Evolutionary conservation across 1,140 invertebrate species (phyloP), one percentile per base, ranked within the genome.

Genomic region (Drosophila burlai): DNA sequence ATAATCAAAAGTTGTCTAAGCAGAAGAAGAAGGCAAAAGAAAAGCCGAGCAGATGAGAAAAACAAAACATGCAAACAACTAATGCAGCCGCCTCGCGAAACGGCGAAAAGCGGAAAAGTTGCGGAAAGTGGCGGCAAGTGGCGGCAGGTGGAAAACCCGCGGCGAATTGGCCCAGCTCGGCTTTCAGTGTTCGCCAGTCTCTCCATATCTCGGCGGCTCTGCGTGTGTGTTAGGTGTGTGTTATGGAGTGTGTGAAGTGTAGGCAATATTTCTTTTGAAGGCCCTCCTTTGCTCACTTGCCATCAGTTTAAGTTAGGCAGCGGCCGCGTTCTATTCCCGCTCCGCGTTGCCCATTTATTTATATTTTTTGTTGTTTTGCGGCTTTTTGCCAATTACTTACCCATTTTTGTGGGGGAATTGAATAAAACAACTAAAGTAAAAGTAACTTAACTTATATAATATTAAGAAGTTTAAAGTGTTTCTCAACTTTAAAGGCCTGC

Each of bases 1-100:
- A 73, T 46, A 74, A 74, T 74, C 71, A 74, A 74, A 74, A 74
- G 68, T 74, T 74, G 71, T 74, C 71, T 74, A 74, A 74, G 45
- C 67, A 61, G 55, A 73, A 74, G 38, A 73, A 74, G 68, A 73
- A 43, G 65, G 65, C 67, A 24, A 50, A 42, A 62, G 65, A 72
- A 38, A 67, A 61, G 63, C 58, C 58, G 59, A 45, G 40, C 58
- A 73, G 69, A 73, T 73, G 67, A 73, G 54, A 49, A 49, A 57
- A 65, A 36, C 71, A 74, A 60, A 68, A 74, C 71, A 74, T 74
- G 71, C 71, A 74, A 74, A 73, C 71, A 72, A 43, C 54, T 31
- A 73, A 46, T 74, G 71, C 71, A 73, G 71, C 67, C 71, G 71
- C 71, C 46, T 61, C 13, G 71, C 43, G n/a, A 10, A 36, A 26